These are phyloP conservation scores for Carpatolechia fugitivella DNA, from an alignment of 2,888 invertebrate genomes.

Conservation along the genomic window DNA sequence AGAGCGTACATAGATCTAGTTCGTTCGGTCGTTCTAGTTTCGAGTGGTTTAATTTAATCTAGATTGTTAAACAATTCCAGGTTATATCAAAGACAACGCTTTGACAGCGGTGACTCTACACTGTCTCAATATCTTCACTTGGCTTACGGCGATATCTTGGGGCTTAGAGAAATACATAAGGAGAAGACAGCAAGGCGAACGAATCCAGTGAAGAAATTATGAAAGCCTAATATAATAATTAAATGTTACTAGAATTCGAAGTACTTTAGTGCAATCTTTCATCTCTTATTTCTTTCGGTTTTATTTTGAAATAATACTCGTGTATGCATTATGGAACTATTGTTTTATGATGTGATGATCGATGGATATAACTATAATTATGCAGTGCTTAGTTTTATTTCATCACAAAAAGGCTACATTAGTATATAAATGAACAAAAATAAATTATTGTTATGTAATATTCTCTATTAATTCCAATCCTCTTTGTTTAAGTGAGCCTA, in stretches of 20 bases:
- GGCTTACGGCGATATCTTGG: constrained; percentile 82
- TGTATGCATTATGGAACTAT: too few species aligned
- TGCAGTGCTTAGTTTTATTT: too few species aligned
- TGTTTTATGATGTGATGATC: too few species aligned
- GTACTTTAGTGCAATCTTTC: constrained; percentile 5
- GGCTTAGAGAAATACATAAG: constrained; percentile 73
- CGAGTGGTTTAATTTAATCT: background rate
- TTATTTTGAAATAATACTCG: too few species aligned
- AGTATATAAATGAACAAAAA: too few species aligned
- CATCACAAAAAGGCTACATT: too few species aligned
- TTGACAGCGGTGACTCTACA: constrained; percentile 82
- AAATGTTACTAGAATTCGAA: background rate
- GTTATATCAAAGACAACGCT: constrained; percentile 82
- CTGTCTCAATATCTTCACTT: constrained; percentile 82
- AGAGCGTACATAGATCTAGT: too few species aligned
- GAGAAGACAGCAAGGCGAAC: constrained; percentile 38
- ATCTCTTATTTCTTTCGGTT: too few species aligned
- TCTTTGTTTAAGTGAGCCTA: constrained; percentile 14
- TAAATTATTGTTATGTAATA: background rate
- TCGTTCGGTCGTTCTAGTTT: too few species aligned
- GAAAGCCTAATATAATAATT: constrained; percentile 30
- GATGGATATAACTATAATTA: too few species aligned
- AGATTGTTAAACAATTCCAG: constrained; percentile 47
- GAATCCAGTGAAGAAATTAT: constrained; percentile 32
- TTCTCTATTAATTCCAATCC: background rate